Base-by-base conservation (phyloP, 2,888 invertebrate genomes). In the Sesia bembeciformis region DNA sequence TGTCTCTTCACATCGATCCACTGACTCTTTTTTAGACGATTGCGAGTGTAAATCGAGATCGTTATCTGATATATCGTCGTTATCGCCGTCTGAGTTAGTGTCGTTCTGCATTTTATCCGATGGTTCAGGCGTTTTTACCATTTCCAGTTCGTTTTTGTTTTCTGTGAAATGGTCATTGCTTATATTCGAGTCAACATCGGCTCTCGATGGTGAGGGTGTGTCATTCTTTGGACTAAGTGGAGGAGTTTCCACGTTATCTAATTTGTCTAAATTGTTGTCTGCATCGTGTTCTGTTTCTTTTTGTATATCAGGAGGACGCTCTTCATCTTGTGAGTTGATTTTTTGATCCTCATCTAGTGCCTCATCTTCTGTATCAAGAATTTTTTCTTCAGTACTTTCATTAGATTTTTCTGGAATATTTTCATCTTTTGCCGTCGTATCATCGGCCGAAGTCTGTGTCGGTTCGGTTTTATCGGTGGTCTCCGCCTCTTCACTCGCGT, bases 401-500 rank as follows among this genome's bases (percentile, higher is more conserved):
- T 42, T 4, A 5, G 40, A 8, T 50, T 50, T 5, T 38, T 8
- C 7, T 38, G 50, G 50, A 39, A 7, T 50, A 23, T 38, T 50
- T 38, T 50, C 23, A 50, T 50, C 50, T 4, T 23, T 8, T 7
- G 46, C n/a, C 4, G n/a, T 1, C 8, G 4, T 39, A 6, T 7
- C n/a, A 5, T 53, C 59, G 52, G 4, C 52, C 40, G 58, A 56
- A 41, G 51, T 52, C 51, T 52, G 39, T 8, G 52, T 40, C 5
- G 43, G 42, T 40, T 39, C 54, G 3, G 54, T 8, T 6, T 54
- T 49, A 8, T 51, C 53, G 0, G 57, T 49, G 7, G 56, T 51
- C 46, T 79, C 78, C 70, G 84, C 82, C 60, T 83, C 81, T 60
- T 75, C 77, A 63, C 80, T 80, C 51, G 76, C 79, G 75, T 78